Evolutionary conservation across 2,113 vertebrate genomes (phyloP).

Genomic region (Vimba vimba): DNA sequence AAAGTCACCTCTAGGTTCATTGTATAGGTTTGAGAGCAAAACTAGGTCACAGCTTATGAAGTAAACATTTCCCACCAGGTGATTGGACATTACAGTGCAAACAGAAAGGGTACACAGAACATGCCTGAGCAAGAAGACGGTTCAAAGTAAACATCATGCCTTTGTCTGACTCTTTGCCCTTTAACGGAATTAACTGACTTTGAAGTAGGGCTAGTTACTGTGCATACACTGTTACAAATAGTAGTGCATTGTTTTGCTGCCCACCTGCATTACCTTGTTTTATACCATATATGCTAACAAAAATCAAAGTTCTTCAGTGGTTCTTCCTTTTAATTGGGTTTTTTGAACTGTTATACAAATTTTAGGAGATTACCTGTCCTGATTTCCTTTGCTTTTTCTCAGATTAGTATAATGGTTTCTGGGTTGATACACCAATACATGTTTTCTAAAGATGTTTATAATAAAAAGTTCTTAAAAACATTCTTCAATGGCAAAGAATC

Average conservation of each 20-base stretch:
- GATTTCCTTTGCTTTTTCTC: background rate
- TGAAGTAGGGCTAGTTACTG: background rate
- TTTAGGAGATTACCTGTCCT: background rate
- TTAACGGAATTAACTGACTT: background rate
- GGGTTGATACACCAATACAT: background rate
- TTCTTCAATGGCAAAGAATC: background rate
- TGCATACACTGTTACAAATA: background rate
- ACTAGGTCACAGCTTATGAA: background rate
- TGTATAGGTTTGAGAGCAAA: background rate
- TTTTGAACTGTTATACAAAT: background rate
- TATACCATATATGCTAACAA: background rate
- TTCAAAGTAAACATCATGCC: background rate
- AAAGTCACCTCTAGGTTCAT: background rate
- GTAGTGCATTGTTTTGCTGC: background rate
- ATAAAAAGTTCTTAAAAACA: background rate
- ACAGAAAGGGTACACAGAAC: background rate
- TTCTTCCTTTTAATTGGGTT: background rate
- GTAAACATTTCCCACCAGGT: background rate
- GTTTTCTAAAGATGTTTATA: background rate
- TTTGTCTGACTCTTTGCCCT: constrained; percentile 20
- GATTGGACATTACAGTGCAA: constrained; percentile 15
- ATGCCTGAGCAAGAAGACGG: background rate
- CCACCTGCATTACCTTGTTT: background rate
- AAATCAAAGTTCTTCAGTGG: background rate
- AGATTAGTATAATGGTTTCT: background rate